Conservation (phyloP, 2,113 vertebrate genomes). For the Otis tarda region DNA sequence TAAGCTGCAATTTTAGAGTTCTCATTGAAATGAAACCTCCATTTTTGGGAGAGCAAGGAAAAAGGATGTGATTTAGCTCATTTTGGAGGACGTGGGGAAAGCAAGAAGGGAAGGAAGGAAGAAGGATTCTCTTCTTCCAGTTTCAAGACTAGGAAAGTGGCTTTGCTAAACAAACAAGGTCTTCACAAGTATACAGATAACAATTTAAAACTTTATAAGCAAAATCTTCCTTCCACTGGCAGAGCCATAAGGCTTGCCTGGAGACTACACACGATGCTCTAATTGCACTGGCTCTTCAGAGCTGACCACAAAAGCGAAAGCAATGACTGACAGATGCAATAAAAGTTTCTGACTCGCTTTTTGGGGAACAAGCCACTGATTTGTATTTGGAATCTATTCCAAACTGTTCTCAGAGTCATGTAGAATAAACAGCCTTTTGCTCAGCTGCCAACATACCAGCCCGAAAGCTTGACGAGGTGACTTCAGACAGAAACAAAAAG, state of each 20-base stretch:
- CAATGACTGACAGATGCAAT: neutral
- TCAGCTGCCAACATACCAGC: conserved; percentile 20
- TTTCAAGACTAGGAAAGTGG: neutral
- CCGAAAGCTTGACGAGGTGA: neutral
- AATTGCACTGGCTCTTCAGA: conserved; percentile 20
- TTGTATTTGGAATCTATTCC: neutral
- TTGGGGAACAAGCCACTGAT: conserved; percentile 23
- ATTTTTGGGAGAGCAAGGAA: neutral
- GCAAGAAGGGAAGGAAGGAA: neutral
- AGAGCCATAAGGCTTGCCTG: neutral
- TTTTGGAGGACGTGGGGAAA: neutral
- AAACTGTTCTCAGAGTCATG: neutral
- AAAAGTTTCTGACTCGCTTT: conserved; percentile 9
- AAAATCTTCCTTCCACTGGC: neutral
- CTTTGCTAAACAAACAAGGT: neutral
- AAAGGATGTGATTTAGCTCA: neutral
- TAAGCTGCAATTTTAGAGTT: neutral
- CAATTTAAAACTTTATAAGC: neutral
- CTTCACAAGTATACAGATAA: neutral
- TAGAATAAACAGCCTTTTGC: conserved; percentile 39
- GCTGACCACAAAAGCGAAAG: neutral
- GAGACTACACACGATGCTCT: neutral
- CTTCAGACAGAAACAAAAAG: conserved; percentile 16
- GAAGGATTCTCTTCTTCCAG: neutral
- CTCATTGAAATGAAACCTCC: neutral